These are phyloP conservation scores for Pegoplata infirma DNA, from an alignment of 2,888 invertebrate species.

Conservation along the genomic window DNA sequence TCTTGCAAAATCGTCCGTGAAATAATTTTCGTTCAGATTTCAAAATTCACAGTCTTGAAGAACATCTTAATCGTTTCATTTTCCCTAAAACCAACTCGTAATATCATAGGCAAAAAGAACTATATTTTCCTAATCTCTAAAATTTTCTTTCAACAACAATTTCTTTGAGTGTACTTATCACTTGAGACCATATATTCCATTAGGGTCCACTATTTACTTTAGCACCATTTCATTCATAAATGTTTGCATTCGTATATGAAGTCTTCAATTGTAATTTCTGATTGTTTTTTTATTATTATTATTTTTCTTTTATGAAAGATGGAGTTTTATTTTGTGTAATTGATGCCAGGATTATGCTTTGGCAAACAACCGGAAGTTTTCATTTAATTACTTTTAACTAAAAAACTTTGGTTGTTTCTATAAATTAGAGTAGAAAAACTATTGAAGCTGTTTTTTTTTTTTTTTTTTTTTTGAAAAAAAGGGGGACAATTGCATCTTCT, in stretches of 20 bases:
- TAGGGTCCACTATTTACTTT: not conserved
- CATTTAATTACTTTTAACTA: slow-evolving; percentile 69
- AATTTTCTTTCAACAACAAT: no score
- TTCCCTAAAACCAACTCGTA: no score
- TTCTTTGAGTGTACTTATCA: not conserved
- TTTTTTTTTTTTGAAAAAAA: not conserved
- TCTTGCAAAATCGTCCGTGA: no score
- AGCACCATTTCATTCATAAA: slow-evolving; percentile 49
- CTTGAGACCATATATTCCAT: not conserved
- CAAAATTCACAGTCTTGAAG: no score
- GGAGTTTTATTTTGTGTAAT: slow-evolving; percentile 40
- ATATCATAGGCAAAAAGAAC: no score
- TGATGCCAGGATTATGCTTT: slow-evolving; percentile 51
- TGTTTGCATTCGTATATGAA: slow-evolving; percentile 32
- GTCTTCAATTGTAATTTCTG: slow-evolving; percentile 38
- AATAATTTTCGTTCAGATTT: no score
- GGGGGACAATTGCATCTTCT: not conserved
- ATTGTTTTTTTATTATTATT: slow-evolving; percentile 44
- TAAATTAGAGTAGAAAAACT: slow-evolving; percentile 50
- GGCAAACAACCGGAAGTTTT: slow-evolving; percentile 72
- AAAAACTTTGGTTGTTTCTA: slow-evolving; percentile 58
- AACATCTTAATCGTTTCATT: no score
- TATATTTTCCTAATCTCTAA: no score
- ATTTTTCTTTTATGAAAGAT: slow-evolving; percentile 16
- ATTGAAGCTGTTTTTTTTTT: not conserved